Evolutionary conservation across 2,888 invertebrate species (phyloP), one percentile per base, ranked within the genome.

Genomic region (Spodoptera picta): DNA sequence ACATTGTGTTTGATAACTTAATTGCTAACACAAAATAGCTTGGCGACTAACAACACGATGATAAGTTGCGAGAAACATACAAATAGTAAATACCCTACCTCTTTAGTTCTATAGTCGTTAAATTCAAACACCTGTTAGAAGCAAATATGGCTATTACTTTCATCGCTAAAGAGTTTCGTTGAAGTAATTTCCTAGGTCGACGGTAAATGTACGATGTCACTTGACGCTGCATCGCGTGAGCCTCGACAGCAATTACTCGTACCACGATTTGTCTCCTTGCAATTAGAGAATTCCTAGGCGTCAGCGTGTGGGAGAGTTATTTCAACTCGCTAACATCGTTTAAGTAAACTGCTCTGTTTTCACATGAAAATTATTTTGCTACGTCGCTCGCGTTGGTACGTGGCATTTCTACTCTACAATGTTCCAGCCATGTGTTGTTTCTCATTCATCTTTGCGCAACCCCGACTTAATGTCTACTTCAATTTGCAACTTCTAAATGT

Each of bases 221-320:
- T 69, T 75, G 75, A 74, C 66, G 65, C 55, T 73, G 74, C 69
- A 65, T 80, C 70, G 81, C 80, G 79, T 79, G 83, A 77, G 76
- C 63, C 75, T 73, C 65, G 64, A 67, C 71, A 64, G 77, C 85
- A 83, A 85, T 84, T 85, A 84, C 77, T 79, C 67, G 63, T 68
- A 73, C 65, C 68, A 76, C 73, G 68, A 74, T 82, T 82, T 79
- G 80, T 81, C 81, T 79, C 75, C 73, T 73, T 65, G 88, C 86
- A 90, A 90, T 90, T 89, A 90, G 83, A 87, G 82, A 80, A 90
- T 90, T 87, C 86, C 86, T 88, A 86, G 85, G 73, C 81, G 78
- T 75, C 83, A 77, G 81, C 82, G 82, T 88, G 90, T 91, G 91
- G 89, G 91, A 91, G 88, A 89, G 83, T 87, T 89, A 89, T 89